Evolutionary conservation across 2,797 vertebrate genomes (phyloP).

Genomic region (Glossophaga mutica): DNA sequence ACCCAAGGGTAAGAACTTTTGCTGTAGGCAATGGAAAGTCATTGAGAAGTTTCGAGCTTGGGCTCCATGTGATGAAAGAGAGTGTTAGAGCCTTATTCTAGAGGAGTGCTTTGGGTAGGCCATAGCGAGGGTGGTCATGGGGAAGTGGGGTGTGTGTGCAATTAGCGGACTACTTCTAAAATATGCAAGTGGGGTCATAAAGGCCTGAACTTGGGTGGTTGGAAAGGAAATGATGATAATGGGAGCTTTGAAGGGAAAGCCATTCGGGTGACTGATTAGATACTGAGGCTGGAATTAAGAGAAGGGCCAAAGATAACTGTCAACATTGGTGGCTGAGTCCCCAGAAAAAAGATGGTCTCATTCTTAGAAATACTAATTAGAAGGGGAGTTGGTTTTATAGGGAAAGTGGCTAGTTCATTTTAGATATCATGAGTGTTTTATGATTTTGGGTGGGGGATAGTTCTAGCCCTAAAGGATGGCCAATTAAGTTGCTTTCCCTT

Average conservation of each 20-base stretch:
- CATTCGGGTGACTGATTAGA: slow-evolving; percentile 71
- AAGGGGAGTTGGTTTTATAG: slow-evolving; percentile 27
- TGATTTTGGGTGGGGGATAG: neutral
- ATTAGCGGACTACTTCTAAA: slow-evolving; percentile 55
- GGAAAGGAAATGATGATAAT: slow-evolving; percentile 64
- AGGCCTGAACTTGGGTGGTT: slow-evolving; percentile 46
- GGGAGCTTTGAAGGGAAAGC: slow-evolving; percentile 68
- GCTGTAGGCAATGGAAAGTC: neutral
- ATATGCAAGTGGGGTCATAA: slow-evolving; percentile 61
- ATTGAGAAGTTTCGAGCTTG: neutral
- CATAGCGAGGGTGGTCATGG: neutral
- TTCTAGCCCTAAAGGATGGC: neutral
- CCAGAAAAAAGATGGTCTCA: slow-evolving; percentile 48
- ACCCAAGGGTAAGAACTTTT: neutral
- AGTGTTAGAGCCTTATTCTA: neutral
- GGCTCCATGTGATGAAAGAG: neutral
- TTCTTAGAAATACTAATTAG: slow-evolving; percentile 50
- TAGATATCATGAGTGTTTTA: slow-evolving; percentile 42
- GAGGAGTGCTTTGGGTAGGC: neutral
- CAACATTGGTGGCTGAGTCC: neutral
- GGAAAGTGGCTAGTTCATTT: slow-evolving; percentile 29
- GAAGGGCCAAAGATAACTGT: slow-evolving; percentile 66
- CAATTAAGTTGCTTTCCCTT: neutral
- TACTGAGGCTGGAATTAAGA: slow-evolving; percentile 32
- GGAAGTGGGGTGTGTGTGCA: neutral